These are phyloP conservation scores for Molossus molossus DNA, from an alignment of 2,797 vertebrate genomes.

Conservation along the genomic window DNA sequence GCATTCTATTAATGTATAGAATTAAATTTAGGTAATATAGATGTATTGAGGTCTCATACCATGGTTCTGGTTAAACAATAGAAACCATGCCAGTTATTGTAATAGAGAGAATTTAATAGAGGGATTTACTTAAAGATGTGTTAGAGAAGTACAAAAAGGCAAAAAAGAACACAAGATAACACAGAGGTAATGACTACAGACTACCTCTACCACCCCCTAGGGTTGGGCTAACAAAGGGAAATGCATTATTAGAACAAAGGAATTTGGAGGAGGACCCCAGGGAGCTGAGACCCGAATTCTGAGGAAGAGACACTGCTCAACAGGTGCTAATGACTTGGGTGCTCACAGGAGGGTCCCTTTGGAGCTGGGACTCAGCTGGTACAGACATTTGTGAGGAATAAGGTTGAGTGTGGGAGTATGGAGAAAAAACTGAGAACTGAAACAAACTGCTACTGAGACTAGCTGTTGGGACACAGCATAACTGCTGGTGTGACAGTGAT, in stretches of 20 bases:
- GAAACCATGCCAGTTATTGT: background rate
- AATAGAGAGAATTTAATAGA: conserved; percentile 29
- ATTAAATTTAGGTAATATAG: background rate
- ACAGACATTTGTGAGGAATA: background rate
- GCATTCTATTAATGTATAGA: background rate
- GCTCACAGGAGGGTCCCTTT: background rate
- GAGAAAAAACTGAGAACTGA: background rate
- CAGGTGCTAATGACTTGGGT: background rate
- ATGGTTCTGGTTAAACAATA: conserved; percentile 4
- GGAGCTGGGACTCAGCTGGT: background rate
- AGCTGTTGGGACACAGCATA: background rate
- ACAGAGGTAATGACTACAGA: background rate
- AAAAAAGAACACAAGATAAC: background rate
- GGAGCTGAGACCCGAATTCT: background rate
- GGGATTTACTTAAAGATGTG: background rate
- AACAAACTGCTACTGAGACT: background rate
- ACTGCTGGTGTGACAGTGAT: background rate
- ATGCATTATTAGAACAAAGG: background rate
- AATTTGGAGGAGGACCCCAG: background rate
- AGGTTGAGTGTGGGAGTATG: background rate
- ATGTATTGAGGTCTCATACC: background rate
- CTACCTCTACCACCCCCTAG: background rate
- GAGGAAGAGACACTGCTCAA: background rate
- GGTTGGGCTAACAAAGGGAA: background rate
- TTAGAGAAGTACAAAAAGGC: background rate